Evolutionary conservation across 2,797 vertebrate genomes (phyloP), one percentile per base, ranked within the genome.

Genomic region (Peromyscus eremicus): DNA sequence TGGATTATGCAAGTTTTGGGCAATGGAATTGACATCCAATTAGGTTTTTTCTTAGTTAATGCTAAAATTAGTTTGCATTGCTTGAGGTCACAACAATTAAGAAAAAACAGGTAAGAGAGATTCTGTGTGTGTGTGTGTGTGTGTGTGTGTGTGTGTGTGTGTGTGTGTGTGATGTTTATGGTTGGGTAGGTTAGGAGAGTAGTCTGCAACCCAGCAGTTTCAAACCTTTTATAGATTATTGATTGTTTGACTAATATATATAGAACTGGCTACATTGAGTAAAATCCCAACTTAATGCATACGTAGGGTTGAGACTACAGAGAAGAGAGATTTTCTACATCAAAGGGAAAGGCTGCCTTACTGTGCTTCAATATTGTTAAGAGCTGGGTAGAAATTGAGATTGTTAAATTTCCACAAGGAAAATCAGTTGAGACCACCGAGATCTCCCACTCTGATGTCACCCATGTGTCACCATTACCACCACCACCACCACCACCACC

Each of bases 41-140:
- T 95, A 92, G 23, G 29, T 79, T 80, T 95, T 94, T 94, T 92
- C 4, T 89, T 95, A 80, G 64, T 92, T 93, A 96, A 86, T 80
- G n/a, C 77, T 96, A 95, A 95, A 96, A 95, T 92, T 83, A 62
- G 34, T 91, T 96, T 94, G 43, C 79, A 84, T 94, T 83, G 64
- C 43, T 97, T 90, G 76, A 97, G 62, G 57, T 92, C 86, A 95
- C 40, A 87, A 19, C 9, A 94, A 84, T 91, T 29, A 96, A 94
- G 43, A 84, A 19, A 96, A 92, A 94, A 73, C 11, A 95, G 68
- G 71, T 93, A 91, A 70, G 21, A 10, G 7, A 2, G 14, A 73
- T 8, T 79, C 0, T 43, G 52, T 85, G 64, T 87, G 19, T 94
- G 57, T 79, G 37, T 91, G 70, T 37, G 83, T 57, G 23, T 46